Conservation (phyloP, 2,888 invertebrate species). For the Lasioglossum oenotherae region DNA sequence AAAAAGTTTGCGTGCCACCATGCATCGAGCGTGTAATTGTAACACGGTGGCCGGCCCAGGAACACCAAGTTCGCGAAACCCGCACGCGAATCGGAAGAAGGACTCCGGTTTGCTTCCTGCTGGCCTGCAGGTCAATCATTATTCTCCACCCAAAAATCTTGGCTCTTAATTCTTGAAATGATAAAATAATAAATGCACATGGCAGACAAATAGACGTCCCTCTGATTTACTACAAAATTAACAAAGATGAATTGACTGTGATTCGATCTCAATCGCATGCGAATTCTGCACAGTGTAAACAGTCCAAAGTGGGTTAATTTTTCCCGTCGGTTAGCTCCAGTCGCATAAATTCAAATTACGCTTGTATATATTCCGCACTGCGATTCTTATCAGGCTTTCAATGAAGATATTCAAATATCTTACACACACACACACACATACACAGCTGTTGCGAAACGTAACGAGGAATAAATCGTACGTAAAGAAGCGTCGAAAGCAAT, state of each 20-base stretch:
- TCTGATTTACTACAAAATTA: no score
- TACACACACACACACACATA: no score
- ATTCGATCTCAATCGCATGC: no score
- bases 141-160: no score
- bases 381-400: background rate
- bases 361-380: background rate
- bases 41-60: background rate
- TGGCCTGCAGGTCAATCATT: no score
- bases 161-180: no score
- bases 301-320: background rate
- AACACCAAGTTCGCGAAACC: background rate
- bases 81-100: background rate
- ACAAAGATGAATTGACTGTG: no score
- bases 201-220: no score
- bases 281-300: no score
- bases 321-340: background rate
- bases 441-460: background rate
- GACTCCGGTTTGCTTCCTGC: background rate
- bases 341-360: background rate
- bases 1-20: slow-evolving; percentile 36
- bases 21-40: slow-evolving; percentile 1
- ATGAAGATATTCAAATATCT: slow-evolving; percentile 16
- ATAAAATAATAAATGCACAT: no score
- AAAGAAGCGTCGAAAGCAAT: background rate
- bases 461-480: background rate